Base-by-base conservation (phyloP, 2,888 invertebrate genomes). In the Lycophotia porphyrea region DNA sequence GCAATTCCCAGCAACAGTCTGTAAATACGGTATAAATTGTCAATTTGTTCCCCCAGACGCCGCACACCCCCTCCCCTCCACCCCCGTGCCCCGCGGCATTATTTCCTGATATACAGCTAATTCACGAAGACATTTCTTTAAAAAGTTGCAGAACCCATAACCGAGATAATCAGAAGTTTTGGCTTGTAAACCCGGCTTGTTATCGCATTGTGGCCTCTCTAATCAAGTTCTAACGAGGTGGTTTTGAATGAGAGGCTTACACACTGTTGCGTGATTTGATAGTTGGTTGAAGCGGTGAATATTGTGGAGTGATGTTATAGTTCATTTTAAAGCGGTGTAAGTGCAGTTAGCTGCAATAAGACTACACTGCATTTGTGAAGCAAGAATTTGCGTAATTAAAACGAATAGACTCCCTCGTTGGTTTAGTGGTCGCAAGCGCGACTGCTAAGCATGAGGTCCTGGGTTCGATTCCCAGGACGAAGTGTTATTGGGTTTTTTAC, bases 161-260 rank as follows among this genome's bases (percentile, higher is more conserved):
- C 80, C 76, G 84, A 89, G 89, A 90, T 90, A 91, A 93, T 93
- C 91, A 90, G 84, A 92, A 93, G 90, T 94, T 93, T 85, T 81
- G 86, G 83, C 88, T 87, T 88, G 80, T 89, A 81, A 80, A 82
- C 84, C 81, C 79, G 79, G 81, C 88, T 90, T 88, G 90, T 90
- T 91, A 91, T 93, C 91, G 90, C 89, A 91, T 91, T 93, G 92
- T 91, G 92, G 91, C 83, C 88, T 88, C 90, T 91, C 91, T 93
- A 93, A 94, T 94, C 93, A 93, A 93, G 88, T 92, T 92, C 90
- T 93, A 93, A 94, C 92, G 92, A 94, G 92, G 89, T 90, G 88
- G 88, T 89, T 87, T 81, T 63, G 71, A 74, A 77, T 80, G 87
- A 67, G 88, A 79, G 68, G 84, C 72, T 36, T 87, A 74, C 78